phyloP scores from a whole-genome alignment of 2,888 invertebrate species.

The Pristionchus arcanus region DNA sequence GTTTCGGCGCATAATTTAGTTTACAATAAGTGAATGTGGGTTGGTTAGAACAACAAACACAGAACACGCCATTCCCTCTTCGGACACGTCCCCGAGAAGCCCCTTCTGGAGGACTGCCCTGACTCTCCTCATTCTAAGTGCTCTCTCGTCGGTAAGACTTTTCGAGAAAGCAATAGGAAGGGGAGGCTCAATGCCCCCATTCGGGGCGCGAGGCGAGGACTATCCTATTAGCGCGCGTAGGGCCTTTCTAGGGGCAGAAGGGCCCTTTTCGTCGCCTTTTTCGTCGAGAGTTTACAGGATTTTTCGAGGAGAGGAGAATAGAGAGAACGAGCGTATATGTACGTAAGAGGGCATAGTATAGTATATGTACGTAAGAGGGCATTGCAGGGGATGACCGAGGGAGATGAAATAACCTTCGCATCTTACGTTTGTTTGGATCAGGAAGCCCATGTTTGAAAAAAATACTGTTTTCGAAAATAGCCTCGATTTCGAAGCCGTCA shows the following conservation, averaged over 20 bases:
- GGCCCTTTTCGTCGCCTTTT: not conserved
- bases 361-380: not conserved
- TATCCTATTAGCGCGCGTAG: not conserved
- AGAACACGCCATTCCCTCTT: not conserved
- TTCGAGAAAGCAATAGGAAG: not conserved
- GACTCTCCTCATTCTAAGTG: not conserved
- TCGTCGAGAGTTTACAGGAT: conserved; percentile 7
- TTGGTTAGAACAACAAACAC: too few relatives aligned
- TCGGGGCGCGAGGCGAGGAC: not conserved
- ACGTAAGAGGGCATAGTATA: too few relatives aligned
- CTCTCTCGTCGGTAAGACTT: not conserved
- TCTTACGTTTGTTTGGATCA: too few relatives aligned
- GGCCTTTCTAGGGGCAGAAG: not conserved
- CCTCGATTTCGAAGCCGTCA: not conserved
- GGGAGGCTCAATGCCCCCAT: not conserved
- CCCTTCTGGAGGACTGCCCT: not conserved
- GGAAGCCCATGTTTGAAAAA: too few relatives aligned
- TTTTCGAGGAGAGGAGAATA: not conserved
- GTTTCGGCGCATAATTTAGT: too few relatives aligned
- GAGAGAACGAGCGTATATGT: not conserved
- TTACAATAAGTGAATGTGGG: too few relatives aligned
- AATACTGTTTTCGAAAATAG: not conserved
- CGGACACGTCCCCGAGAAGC: not conserved
- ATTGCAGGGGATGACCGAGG: not conserved
- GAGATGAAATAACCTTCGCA: too few relatives aligned